These are phyloP conservation scores for Drosophila austrosaltans DNA, from an alignment of 2,888 invertebrate species.

Conservation along the genomic window DNA sequence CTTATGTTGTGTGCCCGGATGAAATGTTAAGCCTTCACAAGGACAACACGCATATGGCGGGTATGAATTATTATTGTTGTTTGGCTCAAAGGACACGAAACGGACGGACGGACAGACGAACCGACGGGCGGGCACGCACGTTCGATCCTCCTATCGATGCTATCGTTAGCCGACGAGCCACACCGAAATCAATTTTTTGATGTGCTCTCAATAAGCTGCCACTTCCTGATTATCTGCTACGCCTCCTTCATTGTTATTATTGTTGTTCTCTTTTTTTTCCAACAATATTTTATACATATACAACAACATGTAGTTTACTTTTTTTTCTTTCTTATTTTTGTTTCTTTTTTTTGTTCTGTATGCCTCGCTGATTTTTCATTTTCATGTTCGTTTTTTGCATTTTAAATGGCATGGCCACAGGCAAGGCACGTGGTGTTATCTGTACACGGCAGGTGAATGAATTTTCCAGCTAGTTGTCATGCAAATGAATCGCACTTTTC, in stretches of 20 bases:
- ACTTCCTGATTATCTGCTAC: constrained; percentile 74
- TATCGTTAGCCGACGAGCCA: constrained; percentile 38
- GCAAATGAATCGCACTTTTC: constrained; percentile 54
- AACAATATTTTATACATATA: constrained; percentile 52
- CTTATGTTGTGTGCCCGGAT: constrained; percentile 38
- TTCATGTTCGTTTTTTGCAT: constrained; percentile 50
- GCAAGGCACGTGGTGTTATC: constrained; percentile 56
- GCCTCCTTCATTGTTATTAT: constrained; percentile 52
- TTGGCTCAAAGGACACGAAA: constrained; percentile 54
- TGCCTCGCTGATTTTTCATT: constrained; percentile 31
- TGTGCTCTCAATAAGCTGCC: constrained; percentile 75
- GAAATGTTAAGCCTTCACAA: constrained; percentile 68
- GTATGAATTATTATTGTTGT: constrained; percentile 80
- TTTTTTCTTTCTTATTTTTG: constrained; percentile 46
- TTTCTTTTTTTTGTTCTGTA: constrained; percentile 25
- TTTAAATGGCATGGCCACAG: constrained; percentile 53
- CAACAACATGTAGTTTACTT: constrained; percentile 4
- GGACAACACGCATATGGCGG: constrained; percentile 60
- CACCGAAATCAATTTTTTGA: constrained; percentile 75
- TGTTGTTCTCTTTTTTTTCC: constrained; percentile 41
- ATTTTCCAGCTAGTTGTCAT: constrained; percentile 49
- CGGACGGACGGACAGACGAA: constrained; percentile 40
- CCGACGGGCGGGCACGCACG: constrained; percentile 53
- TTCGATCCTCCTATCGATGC: constrained; percentile 57
- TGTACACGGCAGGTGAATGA: constrained; percentile 59